phyloP scores from a whole-genome alignment of 2,113 vertebrate species.

The Dipodomys stephensi region DNA sequence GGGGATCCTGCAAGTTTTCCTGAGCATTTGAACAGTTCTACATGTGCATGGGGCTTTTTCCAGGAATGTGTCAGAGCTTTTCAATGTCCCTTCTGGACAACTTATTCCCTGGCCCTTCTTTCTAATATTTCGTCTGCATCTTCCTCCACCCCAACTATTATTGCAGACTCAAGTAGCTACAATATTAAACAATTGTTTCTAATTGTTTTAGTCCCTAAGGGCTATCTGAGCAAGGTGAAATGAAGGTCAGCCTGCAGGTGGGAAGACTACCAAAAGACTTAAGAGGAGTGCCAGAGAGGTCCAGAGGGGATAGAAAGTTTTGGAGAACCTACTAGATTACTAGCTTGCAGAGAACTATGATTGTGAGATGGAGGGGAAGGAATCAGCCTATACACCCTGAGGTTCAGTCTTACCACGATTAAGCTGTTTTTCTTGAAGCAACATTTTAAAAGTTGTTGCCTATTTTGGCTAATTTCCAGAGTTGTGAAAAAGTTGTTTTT shows the following conservation, averaged over 20 bases:
- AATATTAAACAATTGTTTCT: neutral
- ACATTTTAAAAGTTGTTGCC: too few species aligned
- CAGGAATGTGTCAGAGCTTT: neutral
- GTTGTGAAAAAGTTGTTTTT: neutral
- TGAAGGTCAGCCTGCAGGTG: neutral
- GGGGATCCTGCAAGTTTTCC: neutral
- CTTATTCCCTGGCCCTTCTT: neutral
- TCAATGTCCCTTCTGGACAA: neutral
- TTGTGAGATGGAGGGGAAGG: neutral
- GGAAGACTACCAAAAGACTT: neutral
- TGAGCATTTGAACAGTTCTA: neutral
- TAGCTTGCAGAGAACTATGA: neutral
- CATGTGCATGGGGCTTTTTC: neutral
- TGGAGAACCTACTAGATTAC: neutral
- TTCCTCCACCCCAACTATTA: neutral
- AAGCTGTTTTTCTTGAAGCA: neutral
- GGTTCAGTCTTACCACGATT: neutral
- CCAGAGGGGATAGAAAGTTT: neutral
- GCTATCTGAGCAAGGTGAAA: neutral
- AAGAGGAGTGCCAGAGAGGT: neutral
- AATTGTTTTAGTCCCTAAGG: neutral
- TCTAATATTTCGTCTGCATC: neutral
- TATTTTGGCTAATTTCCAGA: neutral
- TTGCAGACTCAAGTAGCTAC: neutral
- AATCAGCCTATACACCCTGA: neutral